Evolutionary conservation across 2,888 invertebrate species (phyloP), one percentile per base, ranked within the genome.

Genomic region (Pilophorus perplexus): DNA sequence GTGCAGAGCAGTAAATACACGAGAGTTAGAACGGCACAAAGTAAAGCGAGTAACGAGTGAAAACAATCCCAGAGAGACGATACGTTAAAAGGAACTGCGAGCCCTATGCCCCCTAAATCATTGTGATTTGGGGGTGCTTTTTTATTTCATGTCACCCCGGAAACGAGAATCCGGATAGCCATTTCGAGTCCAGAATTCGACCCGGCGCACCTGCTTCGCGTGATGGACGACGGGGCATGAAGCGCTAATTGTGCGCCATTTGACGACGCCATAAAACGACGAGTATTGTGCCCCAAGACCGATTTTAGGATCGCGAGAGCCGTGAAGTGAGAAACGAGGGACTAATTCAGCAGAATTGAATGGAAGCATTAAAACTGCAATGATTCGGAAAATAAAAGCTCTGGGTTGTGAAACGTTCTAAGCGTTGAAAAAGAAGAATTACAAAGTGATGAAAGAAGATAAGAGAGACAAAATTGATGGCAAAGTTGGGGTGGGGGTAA

Each of bases 81-180:
- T 52, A 52, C 52, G 28, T 52, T 52, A 28, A 52, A 16, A n/a
- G n/a, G n/a, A n/a, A n/a, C n/a, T n/a, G n/a, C n/a, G 52, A 10
- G 14, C 23, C 46, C 14, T 20, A 3, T 46, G 46, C 20, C 23
- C 23, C 23, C 25, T 46, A 46, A 46, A 46, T 46, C 46, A 46
- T 20, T 12, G 20, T 46, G 46, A 46, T 46, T 46, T 6, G 25
- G 25, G n/a, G n/a, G 46, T 46, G 25, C 46, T 46, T 20, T 42
- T 46, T 46, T 14, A 25, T 46, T 46, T 46, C 4, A 25, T 23
- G 46, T 46, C 23, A 46, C 46, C 5, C 46, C 14, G n/a, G 22
- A 46, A 46, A 46, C 46, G 8, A 14, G 23, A 22, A 4, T 46
- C 46, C 23, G 14, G 23, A 25, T 3, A 46, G 46, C 23, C 46